Evolutionary conservation across 1,140 invertebrate genomes (phyloP), one percentile per base, ranked within the genome.

Genomic region (Philopotamus ludificatus): DNA sequence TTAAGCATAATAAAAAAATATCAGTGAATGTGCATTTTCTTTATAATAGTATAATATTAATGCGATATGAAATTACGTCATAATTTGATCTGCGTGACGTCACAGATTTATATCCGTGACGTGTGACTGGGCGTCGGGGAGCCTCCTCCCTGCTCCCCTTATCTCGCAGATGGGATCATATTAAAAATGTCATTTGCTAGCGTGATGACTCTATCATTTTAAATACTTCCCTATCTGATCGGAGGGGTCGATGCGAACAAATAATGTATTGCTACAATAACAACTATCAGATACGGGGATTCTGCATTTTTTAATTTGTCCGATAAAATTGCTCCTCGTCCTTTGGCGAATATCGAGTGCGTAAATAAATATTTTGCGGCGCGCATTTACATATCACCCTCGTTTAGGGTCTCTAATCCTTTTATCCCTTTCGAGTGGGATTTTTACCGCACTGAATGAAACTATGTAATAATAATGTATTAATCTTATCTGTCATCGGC

Each of bases 111-210:
- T 34, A 4, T 34, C n/a, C 54, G 54, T 42, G 54, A 57, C 54
- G 57, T 20, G 42, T 47, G 57, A 47, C 44, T 21, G 22, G 47
- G 21, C 18, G 34, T 42, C 28, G 9, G 23, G 21, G 50, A 9
- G 21, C 22, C 16, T 16, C 20, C 34, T 34, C 18, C n/a, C 21
- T 15, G 44, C 59, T 2, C 51, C 16, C 26, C 50, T 64, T 62
- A 65, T 65, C 67, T 50, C 49, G 3, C 41, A 21, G 42, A 53
- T 57, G 47, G 21, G 67, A 68, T 68, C 67, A 65, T 68, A 68
- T 68, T 68, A 68, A 68, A 68, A 68, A 68, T 57, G 67, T 68
- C 67, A 68, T 68, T 68, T 68, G 67, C 57, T 65, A 49, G 58
- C 55, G 66, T 68, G 62, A 68, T 65, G 67, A 68, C 67, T 68